phyloP scores from a whole-genome alignment of 2,113 vertebrate genomes.

The Pagrus major region DNA sequence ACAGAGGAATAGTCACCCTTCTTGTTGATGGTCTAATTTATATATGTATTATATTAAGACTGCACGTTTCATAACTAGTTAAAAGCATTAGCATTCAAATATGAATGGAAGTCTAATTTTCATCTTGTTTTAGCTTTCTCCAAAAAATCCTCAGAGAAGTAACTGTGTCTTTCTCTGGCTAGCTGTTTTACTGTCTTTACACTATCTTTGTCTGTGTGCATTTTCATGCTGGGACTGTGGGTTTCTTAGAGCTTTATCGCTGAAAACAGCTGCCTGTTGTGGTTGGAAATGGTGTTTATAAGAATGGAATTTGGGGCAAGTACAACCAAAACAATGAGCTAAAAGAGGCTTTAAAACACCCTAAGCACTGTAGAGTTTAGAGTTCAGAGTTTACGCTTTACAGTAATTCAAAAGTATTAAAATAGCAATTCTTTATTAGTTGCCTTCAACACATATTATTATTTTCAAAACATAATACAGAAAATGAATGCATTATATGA shows the following conservation, averaged over 20 bases:
- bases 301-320: neutral
- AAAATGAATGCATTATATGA: neutral
- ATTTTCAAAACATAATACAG: neutral
- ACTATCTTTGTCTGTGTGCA: neutral
- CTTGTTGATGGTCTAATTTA: no score
- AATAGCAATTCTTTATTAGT: neutral
- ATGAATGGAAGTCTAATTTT: neutral
- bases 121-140: neutral
- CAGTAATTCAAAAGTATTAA: slow-evolving; percentile 26
- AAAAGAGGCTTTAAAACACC: slow-evolving; percentile 7
- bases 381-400: neutral
- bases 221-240: neutral
- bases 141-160: neutral
- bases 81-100: neutral
- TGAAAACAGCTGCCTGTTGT: neutral
- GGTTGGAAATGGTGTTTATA: no score
- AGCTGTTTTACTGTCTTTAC: neutral
- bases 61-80: no score
- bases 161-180: neutral
- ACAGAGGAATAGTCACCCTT: no score
- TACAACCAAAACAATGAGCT: slow-evolving; percentile 4
- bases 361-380: neutral
- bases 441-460: neutral
- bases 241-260: neutral
- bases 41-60: no score